Percentiles rank a stretch among this genome's conserved stretches.
These are phyloP conservation scores for Molossus alvarezi DNA, from an alignment of 2,797 vertebrate species.

Conservation along the genomic window DNA sequence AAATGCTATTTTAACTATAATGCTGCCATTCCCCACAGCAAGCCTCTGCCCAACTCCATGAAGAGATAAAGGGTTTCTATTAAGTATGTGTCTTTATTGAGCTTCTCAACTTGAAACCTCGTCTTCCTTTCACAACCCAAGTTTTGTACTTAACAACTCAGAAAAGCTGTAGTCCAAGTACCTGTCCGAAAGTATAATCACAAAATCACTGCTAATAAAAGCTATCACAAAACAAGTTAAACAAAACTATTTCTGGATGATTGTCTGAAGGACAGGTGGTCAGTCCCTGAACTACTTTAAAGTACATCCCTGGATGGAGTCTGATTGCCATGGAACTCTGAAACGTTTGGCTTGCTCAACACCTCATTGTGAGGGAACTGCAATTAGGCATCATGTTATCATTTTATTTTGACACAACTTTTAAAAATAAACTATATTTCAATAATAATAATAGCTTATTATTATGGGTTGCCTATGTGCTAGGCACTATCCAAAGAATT, in stretches of 20 bases:
- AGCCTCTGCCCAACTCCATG: background rate
- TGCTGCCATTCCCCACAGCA: background rate
- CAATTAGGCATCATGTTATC: background rate
- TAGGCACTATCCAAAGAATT: background rate
- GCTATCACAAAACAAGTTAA: conserved; percentile 1
- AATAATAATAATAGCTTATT: background rate
- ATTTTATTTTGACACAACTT: background rate
- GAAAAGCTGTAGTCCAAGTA: background rate
- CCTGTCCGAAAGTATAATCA: conserved; percentile 10
- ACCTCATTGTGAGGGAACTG: background rate
- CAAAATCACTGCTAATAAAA: conserved; percentile 4
- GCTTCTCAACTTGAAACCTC: conserved; percentile 39
- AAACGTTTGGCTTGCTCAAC: conserved; percentile 7
- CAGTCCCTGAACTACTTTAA: background rate
- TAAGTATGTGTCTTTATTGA: background rate
- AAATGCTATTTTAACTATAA: conserved; percentile 31
- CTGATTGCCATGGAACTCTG: background rate
- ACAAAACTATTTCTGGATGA: conserved; percentile 27
- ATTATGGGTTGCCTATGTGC: background rate
- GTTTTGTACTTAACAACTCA: conserved; percentile 22
- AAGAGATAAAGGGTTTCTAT: background rate
- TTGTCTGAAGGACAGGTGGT: background rate
- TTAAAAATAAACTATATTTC: background rate
- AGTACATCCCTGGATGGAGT: background rate
- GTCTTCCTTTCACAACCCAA: conserved; percentile 7